Evolutionary conservation across 2,797 vertebrate species (phyloP).

Genomic region (Thamnophis elegans): DNA sequence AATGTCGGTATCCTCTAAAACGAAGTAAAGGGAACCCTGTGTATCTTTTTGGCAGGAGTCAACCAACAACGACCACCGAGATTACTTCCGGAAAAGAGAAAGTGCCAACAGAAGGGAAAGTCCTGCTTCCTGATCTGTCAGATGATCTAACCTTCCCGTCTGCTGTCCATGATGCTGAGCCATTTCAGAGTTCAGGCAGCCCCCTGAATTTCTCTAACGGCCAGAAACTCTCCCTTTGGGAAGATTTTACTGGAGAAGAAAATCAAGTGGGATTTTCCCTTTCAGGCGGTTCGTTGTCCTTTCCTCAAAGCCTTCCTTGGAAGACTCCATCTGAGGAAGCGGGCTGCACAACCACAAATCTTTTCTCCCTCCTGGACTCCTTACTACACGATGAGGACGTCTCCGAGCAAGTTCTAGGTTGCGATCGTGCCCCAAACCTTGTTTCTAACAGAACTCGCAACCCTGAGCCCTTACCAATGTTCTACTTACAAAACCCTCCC

Average conservation of each 20-base stretch:
- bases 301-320: not conserved
- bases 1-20: not conserved
- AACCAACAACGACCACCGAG: slow-evolving; percentile 46
- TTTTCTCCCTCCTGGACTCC: not conserved
- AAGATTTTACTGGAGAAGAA: slow-evolving; percentile 8
- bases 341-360: not conserved
- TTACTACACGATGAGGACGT: not conserved
- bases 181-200: slow-evolving; percentile 50
- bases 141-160: slow-evolving; percentile 72
- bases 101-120: slow-evolving; percentile 47
- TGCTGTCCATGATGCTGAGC: slow-evolving; percentile 33
- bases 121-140: slow-evolving; percentile 2
- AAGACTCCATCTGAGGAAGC: not conserved
- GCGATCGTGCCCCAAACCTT: not conserved
- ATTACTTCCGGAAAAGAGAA: not conserved
- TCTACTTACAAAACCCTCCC: slow-evolving; percentile 69
- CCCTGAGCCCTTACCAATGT: not conserved
- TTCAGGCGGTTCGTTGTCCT: not conserved
- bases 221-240: slow-evolving; percentile 17
- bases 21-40: not conserved
- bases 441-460: slow-evolving; percentile 1
- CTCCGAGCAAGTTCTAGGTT: not conserved
- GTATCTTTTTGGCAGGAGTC: slow-evolving; percentile 49
- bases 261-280: not conserved
- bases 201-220: slow-evolving; percentile 60